These are phyloP conservation scores for Alfaro cultratus DNA, from an alignment of 2,797 vertebrate species.

Conservation along the genomic window DNA sequence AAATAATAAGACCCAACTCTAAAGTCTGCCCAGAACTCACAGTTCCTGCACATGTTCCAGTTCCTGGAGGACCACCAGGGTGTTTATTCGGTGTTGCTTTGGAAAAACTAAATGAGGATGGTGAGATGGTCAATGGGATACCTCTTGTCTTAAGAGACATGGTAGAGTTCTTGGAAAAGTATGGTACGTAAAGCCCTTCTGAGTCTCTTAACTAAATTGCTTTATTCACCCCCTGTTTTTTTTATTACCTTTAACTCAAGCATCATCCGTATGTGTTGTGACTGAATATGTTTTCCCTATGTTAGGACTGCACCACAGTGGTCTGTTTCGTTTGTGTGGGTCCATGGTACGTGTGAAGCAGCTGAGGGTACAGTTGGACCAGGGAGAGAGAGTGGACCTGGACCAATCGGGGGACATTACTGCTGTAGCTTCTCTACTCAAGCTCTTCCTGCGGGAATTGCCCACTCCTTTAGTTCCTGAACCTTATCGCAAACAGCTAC, in stretches of 20 bases:
- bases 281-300: not conserved
- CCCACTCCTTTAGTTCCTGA: conserved; percentile 83
- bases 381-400: conserved; percentile 79
- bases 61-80: conserved; percentile 18
- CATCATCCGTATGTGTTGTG: not conserved
- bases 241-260: not conserved
- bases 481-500: conserved; percentile 64
- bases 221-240: not conserved
- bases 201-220: not conserved
- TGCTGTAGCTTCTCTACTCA: conserved; percentile 84
- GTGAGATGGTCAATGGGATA: conserved; percentile 67
- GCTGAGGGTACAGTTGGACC: conserved; percentile 81
- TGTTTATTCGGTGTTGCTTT: conserved; percentile 78
- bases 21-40: conserved; percentile 74
- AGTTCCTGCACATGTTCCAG: conserved; percentile 23
- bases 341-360: conserved; percentile 76
- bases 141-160: conserved; percentile 79
- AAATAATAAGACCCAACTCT: conserved; percentile 66
- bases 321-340: conserved; percentile 83
- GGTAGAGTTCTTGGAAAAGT: conserved; percentile 82
- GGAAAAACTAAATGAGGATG: conserved; percentile 62
- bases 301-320: conserved; percentile 76
- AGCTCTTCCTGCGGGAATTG: conserved; percentile 86
- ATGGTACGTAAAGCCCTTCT: conserved; percentile 68
- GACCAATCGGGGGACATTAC: conserved; percentile 76